These are phyloP conservation scores for Cheilosia urbana DNA, from an alignment of 2,888 invertebrate genomes.

Conservation along the genomic window DNA sequence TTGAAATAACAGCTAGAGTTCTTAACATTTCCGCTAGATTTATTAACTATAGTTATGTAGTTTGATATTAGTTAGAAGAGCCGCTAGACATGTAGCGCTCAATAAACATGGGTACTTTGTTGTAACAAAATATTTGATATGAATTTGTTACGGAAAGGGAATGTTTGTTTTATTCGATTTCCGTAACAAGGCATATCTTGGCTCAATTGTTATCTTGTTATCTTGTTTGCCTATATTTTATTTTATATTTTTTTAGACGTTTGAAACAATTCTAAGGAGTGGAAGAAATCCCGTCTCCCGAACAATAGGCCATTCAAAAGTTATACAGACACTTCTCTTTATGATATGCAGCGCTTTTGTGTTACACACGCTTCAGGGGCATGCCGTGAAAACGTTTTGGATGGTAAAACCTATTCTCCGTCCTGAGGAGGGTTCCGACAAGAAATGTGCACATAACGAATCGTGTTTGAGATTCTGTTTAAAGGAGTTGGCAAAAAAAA, in stretches of 20 bases:
- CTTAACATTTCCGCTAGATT: no score
- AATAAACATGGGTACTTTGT: neutral
- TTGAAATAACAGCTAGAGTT: no score
- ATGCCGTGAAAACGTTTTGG: conserved; percentile 78
- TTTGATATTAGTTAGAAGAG: no score
- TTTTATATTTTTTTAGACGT: conserved; percentile 68
- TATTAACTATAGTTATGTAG: no score
- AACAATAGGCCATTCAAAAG: conserved; percentile 72
- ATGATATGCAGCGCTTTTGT: conserved; percentile 79
- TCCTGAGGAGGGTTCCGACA: conserved; percentile 1
- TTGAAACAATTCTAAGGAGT: conserved; percentile 78
- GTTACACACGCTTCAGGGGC: conserved; percentile 76
- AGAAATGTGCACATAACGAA: conserved; percentile 68
- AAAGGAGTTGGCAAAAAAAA: conserved; percentile 78
- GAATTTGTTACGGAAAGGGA: no score
- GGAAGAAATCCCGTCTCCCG: conserved; percentile 75
- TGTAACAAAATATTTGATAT: no score
- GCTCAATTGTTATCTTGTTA: no score
- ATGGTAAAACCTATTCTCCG: conserved; percentile 76
- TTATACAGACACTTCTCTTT: conserved; percentile 78
- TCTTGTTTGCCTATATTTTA: neutral
- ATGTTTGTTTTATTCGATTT: no score
- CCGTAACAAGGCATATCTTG: no score
- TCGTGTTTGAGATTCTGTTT: conserved; percentile 66
- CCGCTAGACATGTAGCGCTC: no score